phyloP scores from a whole-genome alignment of 37 sponge, comb jelly and placozoan species.

The Hexactinellida sp. region DNA sequence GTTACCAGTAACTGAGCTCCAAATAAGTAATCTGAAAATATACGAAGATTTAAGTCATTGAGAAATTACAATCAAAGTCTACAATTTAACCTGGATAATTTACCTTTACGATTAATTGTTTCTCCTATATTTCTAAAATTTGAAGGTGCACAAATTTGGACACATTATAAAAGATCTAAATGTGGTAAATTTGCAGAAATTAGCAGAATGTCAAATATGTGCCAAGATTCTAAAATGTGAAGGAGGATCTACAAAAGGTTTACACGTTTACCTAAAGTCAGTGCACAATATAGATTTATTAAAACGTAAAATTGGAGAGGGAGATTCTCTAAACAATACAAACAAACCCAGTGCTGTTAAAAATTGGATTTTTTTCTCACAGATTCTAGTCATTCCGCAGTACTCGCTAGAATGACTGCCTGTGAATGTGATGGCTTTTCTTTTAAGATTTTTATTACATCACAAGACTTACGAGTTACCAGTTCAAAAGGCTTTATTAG shows the following conservation, averaged over 20 bases:
- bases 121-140: not conserved
- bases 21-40: too few relatives aligned
- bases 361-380: not conserved
- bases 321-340: not conserved
- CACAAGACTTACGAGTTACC: slow-evolving; percentile 17
- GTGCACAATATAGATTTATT: not conserved
- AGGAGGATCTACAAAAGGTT: slow-evolving; percentile 5
- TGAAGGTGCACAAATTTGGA: not conserved
- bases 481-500: slow-evolving; percentile 14
- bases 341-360: not conserved
- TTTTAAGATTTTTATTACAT: not conserved
- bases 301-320: not conserved
- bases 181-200: not conserved
- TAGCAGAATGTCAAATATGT: not conserved
- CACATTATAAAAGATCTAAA: slow-evolving; percentile 8
- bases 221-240: not conserved
- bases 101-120: too few relatives aligned
- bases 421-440: slow-evolving; percentile 16
- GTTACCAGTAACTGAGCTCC: too few relatives aligned
- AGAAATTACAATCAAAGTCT: too few relatives aligned
- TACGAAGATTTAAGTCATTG: too few relatives aligned
- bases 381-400: not conserved
- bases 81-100: too few relatives aligned
- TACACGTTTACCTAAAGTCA: not conserved
- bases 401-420: slow-evolving; percentile 7